Evolutionary conservation across 2,113 vertebrate species (phyloP), one percentile per base, ranked within the genome.

Genomic region (Brachypodius melanocephalos): DNA sequence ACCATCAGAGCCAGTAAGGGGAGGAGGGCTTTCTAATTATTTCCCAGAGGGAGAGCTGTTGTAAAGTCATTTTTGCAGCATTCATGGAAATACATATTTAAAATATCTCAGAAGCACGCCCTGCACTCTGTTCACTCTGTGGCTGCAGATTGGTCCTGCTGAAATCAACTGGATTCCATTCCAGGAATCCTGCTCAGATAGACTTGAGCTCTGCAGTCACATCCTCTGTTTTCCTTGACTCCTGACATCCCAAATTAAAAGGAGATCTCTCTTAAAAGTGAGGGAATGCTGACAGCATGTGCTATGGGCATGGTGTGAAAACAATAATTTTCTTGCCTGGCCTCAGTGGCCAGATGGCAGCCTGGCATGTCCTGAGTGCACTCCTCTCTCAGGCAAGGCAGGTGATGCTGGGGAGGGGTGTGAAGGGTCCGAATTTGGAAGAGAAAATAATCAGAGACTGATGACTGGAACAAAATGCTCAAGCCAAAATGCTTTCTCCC

Each of bases 391-490:
- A 63, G 26, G 49, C 71, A 78, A n/a, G 78, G 59, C 63, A 95
- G 91, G 85, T 94, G 85, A 79, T 89, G 73, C 48, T 78, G 69
- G 65, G 71, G 83, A 92, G 88, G 75, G 86, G 90, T 83, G 51
- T 73, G 66, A 85, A 67, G 67, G 78, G 46, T 59, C 71, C 19
- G 43, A 43, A 91, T 93, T 90, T 91, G 85, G 91, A 92, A 66
- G 46, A 76, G 46, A 82, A 95, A 88, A 83, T 85, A 78, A 67
- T 55, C 7, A 1, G 58, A 86, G 63, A 29, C n/a, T 58, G 51
- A 69, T 93, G 87, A 71, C 38, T 79, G 94, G 81, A 91, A 89
- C 32, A 82, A 94, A 93, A 69, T 65, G 42, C 81, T 82, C 45
- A 62, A 89, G 77, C 54, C 80, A 82, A 85, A 92, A 86, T 78